Percentiles rank a stretch among this genome's conserved stretches.
phyloP scores from a whole-genome alignment of 1,140 invertebrate species.

The Drosophila parvula region DNA sequence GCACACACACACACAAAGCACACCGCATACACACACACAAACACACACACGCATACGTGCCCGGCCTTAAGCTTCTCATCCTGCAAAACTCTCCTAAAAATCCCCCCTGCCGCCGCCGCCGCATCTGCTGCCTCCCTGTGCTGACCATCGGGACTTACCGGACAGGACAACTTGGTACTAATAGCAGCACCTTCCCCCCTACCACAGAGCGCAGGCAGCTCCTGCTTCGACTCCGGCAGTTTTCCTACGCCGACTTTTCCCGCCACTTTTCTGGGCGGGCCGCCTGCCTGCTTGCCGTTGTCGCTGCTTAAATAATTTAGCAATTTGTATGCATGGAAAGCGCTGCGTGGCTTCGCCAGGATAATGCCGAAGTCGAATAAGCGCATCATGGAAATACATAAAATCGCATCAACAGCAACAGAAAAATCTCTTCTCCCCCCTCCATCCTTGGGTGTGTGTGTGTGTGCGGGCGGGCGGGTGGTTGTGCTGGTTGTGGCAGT shows the following conservation, averaged over 20 bases:
- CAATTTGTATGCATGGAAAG: conserved; percentile 82
- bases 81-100: conserved; percentile 10
- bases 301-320: conserved; percentile 79
- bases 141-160: conserved; percentile 51
- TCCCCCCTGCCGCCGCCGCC: too few relatives aligned
- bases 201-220: background rate
- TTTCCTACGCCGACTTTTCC: conserved; percentile 8
- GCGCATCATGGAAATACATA: conserved; percentile 80
- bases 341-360: conserved; percentile 61
- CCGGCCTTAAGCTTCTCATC: conserved; percentile 48
- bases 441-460: background rate
- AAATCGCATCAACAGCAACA: conserved; percentile 74
- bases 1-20: conserved; percentile 18
- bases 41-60: conserved; percentile 28
- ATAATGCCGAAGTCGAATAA: conserved; percentile 78
- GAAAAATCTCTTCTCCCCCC: conserved; percentile 23
- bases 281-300: conserved; percentile 14
- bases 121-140: too few relatives aligned
- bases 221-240: background rate
- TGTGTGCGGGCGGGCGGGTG: background rate
- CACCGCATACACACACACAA: conserved; percentile 12
- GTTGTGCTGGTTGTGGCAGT: conserved; percentile 7
- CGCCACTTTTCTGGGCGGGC: background rate
- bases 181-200: conserved; percentile 56
- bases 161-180: conserved; percentile 68